These are phyloP conservation scores for Cyclopterus lumpus DNA, from an alignment of 2,797 vertebrate species.

Conservation along the genomic window DNA sequence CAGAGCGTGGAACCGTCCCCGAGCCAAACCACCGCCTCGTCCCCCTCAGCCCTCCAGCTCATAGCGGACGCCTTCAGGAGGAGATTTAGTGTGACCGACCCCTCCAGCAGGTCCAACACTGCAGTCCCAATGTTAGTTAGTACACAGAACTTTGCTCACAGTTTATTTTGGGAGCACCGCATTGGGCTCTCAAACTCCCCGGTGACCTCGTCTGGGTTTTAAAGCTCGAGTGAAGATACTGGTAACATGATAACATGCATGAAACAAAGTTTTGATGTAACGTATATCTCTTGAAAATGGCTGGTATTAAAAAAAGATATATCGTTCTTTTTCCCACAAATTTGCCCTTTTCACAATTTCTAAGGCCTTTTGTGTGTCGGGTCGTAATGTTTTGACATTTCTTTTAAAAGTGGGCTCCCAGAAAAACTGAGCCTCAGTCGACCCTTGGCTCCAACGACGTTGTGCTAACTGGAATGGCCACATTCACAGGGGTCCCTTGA, in stretches of 20 bases:
- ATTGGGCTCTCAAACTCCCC: background rate
- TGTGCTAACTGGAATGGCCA: background rate
- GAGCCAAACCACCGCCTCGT: constrained; percentile 49
- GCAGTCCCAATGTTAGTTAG: constrained; percentile 71
- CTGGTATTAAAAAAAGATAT: background rate
- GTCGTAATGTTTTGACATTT: background rate
- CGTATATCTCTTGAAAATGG: background rate
- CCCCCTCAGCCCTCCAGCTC: constrained; percentile 74
- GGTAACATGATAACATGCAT: background rate
- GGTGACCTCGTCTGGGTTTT: background rate
- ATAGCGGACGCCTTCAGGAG: constrained; percentile 78
- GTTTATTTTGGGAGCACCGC: background rate
- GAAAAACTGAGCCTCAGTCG: background rate
- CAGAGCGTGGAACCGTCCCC: constrained; percentile 36
- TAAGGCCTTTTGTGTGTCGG: background rate
- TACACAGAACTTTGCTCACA: constrained; percentile 17
- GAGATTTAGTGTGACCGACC: constrained; percentile 69
- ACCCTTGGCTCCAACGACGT: background rate
- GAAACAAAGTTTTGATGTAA: background rate
- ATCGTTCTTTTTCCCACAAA: background rate
- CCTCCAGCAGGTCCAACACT: constrained; percentile 54
- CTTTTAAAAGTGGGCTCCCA: background rate
- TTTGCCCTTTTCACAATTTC: background rate
- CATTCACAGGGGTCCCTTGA: background rate
- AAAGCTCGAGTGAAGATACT: no score